phyloP scores from a whole-genome alignment of 2,113 vertebrate genomes.

The Electrona antarctica region DNA sequence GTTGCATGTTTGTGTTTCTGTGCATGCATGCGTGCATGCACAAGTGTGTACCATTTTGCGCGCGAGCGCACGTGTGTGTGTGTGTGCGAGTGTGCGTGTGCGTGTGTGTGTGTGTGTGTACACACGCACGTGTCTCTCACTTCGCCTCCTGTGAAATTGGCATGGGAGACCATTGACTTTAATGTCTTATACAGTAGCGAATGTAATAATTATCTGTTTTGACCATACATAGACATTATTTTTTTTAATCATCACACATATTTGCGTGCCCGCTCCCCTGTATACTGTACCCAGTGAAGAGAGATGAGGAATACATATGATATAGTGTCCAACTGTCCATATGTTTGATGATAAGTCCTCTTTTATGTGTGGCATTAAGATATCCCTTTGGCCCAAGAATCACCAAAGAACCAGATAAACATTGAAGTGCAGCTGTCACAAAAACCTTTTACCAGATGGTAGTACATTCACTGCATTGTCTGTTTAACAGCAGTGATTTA shows the following conservation, averaged over 20 bases:
- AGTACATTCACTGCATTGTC: too few relatives aligned
- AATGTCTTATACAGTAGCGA: slow-evolving; percentile 60
- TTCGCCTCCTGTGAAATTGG: slow-evolving; percentile 49
- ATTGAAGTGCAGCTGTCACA: too few relatives aligned
- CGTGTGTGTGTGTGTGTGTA: too few relatives aligned
- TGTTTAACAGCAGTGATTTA: too few relatives aligned
- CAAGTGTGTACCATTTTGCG: too few relatives aligned
- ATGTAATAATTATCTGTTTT: slow-evolving; percentile 65
- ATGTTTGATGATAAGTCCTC: slow-evolving; percentile 20
- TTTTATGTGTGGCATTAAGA: slow-evolving; percentile 39
- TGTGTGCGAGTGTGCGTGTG: slow-evolving; percentile 24
- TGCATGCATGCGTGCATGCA: too few relatives aligned
- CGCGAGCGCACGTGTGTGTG: background rate
- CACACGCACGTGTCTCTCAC: slow-evolving; percentile 41
- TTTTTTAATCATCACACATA: slow-evolving; percentile 46
- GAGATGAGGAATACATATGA: background rate
- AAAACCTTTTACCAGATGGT: too few relatives aligned
- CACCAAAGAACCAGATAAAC: background rate
- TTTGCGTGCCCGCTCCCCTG: slow-evolving; percentile 8
- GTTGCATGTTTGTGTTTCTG: slow-evolving; percentile 22
- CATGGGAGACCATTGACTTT: slow-evolving; percentile 66
- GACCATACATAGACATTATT: slow-evolving; percentile 52
- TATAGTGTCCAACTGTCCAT: background rate
- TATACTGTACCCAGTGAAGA: slow-evolving; percentile 28
- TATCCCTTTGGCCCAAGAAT: slow-evolving; percentile 30